Evolutionary conservation across 2,888 invertebrate species (phyloP), one percentile per base, ranked within the genome.

Genomic region (Drosophila niveifrons): DNA sequence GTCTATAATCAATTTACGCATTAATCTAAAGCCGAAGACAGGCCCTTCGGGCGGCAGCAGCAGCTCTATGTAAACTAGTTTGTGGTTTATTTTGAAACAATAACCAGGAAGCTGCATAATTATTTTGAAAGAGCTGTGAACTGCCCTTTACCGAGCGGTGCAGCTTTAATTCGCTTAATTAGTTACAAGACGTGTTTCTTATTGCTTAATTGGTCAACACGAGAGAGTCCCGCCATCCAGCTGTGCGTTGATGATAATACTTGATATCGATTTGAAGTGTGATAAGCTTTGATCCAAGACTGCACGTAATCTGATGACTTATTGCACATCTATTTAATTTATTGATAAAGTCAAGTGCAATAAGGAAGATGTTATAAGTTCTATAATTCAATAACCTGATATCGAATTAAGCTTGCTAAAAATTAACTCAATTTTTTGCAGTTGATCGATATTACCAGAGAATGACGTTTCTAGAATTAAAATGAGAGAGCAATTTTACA

Each of bases 71-170:
- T 53, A 75, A 83, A 83, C 88, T 72, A 75, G 82, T 87, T 83
- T 87, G 28, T 17, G 46, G 23, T 63, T 47, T 57, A 82, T 84
- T 84, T 67, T 84, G 64, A 83, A 83, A 84, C 75, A 75, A 84
- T 83, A 75, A 83, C 69, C 88, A 87, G 82, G 82, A 83, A 83
- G 67, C 75, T 65, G 66, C 68, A 39, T 39, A 28, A 48, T 48
- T 69, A 50, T 71, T 4, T 23, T 41, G 11, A 15, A 46, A 47
- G 31, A 43, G 47, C 56, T 59, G 44, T 39, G 46, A 47, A 13
- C 43, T 31, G 46, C 17, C 65, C 34, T 17, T 15, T 51, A 11
- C 29, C 3, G 9, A 23, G 23, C 13, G 41, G n/a, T 15, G n/a
- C 34, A 34, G 41, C 36, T 29, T 28, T 61, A 65, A 72, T 73